These are phyloP conservation scores for Agapostemon virescens DNA, from an alignment of 2,888 invertebrate genomes.

Conservation along the genomic window DNA sequence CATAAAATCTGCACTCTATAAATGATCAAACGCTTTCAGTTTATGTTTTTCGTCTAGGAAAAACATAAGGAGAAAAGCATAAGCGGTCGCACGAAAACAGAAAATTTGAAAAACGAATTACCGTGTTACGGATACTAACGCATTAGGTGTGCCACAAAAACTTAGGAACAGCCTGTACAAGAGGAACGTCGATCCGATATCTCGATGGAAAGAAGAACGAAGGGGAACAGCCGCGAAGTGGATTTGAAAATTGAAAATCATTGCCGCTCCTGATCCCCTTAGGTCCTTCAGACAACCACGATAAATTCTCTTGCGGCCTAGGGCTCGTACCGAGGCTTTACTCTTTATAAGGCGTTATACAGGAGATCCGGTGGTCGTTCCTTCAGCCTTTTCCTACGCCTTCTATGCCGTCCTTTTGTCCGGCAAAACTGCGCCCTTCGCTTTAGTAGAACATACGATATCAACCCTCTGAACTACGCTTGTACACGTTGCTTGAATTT, in stretches of 20 bases:
- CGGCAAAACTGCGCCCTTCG: slow-evolving; percentile 52
- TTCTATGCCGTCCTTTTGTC: slow-evolving; percentile 53
- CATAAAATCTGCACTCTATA: too few relatives aligned
- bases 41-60: too few relatives aligned
- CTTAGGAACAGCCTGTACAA: slow-evolving; percentile 33
- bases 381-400: slow-evolving; percentile 27
- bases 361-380: slow-evolving; percentile 60
- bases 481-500: not conserved
- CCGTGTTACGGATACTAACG: not conserved
- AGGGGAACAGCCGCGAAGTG: slow-evolving; percentile 72
- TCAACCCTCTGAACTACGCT: slow-evolving; percentile 42
- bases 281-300: slow-evolving; percentile 74
- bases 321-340: slow-evolving; percentile 59
- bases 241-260: slow-evolving; percentile 79
- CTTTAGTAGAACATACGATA: slow-evolving; percentile 47
- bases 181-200: slow-evolving; percentile 56
- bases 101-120: not conserved
- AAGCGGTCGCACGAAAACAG: not conserved
- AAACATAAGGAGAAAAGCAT: too few relatives aligned
- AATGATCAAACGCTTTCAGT: too few relatives aligned
- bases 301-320: slow-evolving; percentile 71
- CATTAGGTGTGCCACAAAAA: slow-evolving; percentile 4
- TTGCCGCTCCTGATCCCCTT: slow-evolving; percentile 77
- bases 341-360: slow-evolving; percentile 74
- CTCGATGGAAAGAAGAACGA: slow-evolving; percentile 61